Base-by-base conservation (phyloP, 2,888 invertebrate species). In the Rutpela maculata region DNA sequence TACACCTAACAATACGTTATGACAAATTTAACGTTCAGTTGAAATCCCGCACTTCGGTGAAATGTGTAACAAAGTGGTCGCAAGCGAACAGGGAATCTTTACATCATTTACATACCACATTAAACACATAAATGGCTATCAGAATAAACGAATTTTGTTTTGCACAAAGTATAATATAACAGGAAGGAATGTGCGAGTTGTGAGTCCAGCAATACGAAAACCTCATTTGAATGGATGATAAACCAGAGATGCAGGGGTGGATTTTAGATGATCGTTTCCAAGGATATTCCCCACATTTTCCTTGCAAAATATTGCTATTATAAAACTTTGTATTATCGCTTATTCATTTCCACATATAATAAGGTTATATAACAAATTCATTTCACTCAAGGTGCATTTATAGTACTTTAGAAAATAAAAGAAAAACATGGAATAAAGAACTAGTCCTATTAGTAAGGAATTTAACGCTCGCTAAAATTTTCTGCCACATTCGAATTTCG, bases 221-320 rank as follows among this genome's bases (percentile, higher is more conserved):
- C 70, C 85, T 83, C 84, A 82, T 85, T 81, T 82, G 83, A 79
- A 82, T 80, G 83, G 81, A 84, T 85, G 84, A 85, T 84, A 83
- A 85, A 84, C 43, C 62, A 31, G 66, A 0, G 66, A 66, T 7
- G 19, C 71, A 71, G 75, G 66, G 63, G 43, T 63, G 70, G 75
- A 65, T 22, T 70, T 38, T 18, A 19, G 18, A 70, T 35, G 69
- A 35, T n/a, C 56, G n/a, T 9, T 43, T 50, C 50, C 50, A 50
- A n/a, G 15, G 50, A n/a, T 50, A 4, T 4, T 26, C 22, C 4
- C 9, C 31, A 35, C 31, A 35, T 35, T 9, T 35, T 9, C 26
- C 9, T 35, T 35, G 6, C 31, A 35, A 35, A 6, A 35, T n/a
- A n/a, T n/a, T n/a, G n/a, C n/a, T n/a, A n/a, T n/a, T n/a, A n/a